phyloP scores from a whole-genome alignment of 2,888 invertebrate genomes.

The Tipula helvola region DNA sequence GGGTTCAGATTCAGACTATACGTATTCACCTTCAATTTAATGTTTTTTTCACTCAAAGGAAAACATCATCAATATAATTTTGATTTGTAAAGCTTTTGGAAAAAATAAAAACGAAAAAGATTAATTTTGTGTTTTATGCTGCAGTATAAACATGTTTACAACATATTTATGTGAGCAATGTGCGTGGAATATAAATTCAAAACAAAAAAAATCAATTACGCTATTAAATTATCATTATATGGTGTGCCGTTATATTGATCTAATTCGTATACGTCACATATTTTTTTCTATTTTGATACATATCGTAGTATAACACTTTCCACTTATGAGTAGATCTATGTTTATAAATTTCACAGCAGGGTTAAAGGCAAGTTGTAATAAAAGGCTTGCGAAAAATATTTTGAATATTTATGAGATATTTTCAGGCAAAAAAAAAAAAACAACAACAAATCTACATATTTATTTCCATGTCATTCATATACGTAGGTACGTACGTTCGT shows the following conservation, averaged over 20 bases:
- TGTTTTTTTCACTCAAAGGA: neutral
- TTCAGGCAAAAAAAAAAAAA: neutral
- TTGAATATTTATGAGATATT: slow-evolving; percentile 4
- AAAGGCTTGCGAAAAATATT: neutral
- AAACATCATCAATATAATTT: neutral
- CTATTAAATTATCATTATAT: neutral
- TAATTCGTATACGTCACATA: neutral
- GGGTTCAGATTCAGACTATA: neutral
- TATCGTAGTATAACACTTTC: neutral
- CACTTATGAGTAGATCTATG: neutral
- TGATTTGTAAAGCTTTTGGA: neutral
- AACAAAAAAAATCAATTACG: neutral
- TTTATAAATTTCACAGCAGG: neutral
- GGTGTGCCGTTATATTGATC: neutral
- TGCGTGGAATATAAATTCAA: neutral
- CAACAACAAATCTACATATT: neutral
- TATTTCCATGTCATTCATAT: neutral
- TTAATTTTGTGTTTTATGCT: neutral
- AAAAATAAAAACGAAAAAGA: neutral
- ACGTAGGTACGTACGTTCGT: neutral
- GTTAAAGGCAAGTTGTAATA: neutral
- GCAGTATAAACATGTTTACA: neutral
- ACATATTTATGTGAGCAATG: neutral
- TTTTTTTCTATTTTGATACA: neutral
- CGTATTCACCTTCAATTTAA: neutral